These are phyloP conservation scores for Ectobius pallidus DNA, from an alignment of 2,888 invertebrate species.

Conservation along the genomic window DNA sequence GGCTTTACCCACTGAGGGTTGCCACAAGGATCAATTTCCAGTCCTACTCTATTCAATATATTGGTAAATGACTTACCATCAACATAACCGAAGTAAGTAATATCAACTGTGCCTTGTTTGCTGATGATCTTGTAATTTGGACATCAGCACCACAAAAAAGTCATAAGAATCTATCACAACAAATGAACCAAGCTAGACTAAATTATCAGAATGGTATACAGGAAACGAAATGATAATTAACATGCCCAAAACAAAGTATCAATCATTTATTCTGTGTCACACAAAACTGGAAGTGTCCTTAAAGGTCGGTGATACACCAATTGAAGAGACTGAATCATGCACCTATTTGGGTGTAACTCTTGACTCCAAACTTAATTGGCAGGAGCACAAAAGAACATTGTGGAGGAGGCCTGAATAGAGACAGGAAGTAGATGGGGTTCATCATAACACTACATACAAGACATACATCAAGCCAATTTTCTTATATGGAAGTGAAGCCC, in stretches of 20 bases:
- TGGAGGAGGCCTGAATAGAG: not conserved
- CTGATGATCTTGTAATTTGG: constrained; percentile 9
- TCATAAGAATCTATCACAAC: not conserved
- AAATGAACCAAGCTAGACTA: not conserved
- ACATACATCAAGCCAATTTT: constrained; percentile 1
- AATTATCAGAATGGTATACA: constrained; percentile 2
- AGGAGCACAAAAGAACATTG: not conserved
- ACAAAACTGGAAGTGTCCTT: not conserved
- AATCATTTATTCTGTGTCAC: not conserved
- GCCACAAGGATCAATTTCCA: constrained; percentile 7
- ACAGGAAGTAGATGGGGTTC: not conserved
- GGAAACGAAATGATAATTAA: not conserved
- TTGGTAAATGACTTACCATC: not conserved
- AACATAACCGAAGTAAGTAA: not conserved
- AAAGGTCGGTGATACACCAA: not conserved
- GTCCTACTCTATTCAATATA: not conserved
- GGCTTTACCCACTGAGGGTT: not conserved
- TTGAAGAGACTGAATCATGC: not conserved
- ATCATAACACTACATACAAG: constrained; percentile 4
- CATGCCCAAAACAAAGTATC: constrained; percentile 4
- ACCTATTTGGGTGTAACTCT: not conserved
- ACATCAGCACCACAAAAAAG: constrained; percentile 11
- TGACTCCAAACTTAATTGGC: not conserved
- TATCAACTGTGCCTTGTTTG: not conserved
- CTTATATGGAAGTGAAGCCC: too few species aligned